These are phyloP conservation scores for Metopia argyrocephala DNA, from an alignment of 2,888 invertebrate genomes.

Conservation along the genomic window DNA sequence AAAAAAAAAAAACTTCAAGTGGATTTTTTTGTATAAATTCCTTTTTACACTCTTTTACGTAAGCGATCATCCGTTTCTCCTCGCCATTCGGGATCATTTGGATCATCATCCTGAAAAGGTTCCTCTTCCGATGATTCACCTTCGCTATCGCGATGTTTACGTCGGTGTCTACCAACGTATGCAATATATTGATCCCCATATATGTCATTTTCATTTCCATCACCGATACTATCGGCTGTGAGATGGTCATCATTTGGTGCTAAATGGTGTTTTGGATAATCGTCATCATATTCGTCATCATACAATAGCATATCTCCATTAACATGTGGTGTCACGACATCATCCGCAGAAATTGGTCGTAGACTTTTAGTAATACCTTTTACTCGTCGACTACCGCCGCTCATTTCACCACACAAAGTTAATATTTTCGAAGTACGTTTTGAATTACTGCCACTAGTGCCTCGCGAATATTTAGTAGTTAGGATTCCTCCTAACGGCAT, in stretches of 20 bases:
- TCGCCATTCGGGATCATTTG: slow-evolving; percentile 91
- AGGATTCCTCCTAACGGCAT: slow-evolving; percentile 15
- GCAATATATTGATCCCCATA: slow-evolving; percentile 69
- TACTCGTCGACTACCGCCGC: slow-evolving; percentile 23
- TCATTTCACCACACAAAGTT: slow-evolving; percentile 49
- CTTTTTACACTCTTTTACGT: slow-evolving; percentile 61
- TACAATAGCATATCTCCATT: slow-evolving; percentile 58
- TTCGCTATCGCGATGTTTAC: slow-evolving; percentile 68
- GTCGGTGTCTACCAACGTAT: slow-evolving; percentile 67
- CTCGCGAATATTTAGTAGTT: slow-evolving; percentile 30
- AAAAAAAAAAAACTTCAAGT: not conserved
- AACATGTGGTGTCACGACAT: slow-evolving; percentile 50
- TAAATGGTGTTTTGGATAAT: slow-evolving; percentile 72
- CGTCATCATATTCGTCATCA: slow-evolving; percentile 68
- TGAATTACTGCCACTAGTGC: slow-evolving; percentile 47
- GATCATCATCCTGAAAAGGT: slow-evolving; percentile 87
- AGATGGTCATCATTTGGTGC: slow-evolving; percentile 69
- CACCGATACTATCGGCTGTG: slow-evolving; percentile 58
- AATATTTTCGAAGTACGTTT: slow-evolving; percentile 56
- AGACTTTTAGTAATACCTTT: slow-evolving; percentile 48
- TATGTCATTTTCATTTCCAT: slow-evolving; percentile 56
- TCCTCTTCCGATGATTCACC: slow-evolving; percentile 78
- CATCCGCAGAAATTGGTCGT: slow-evolving; percentile 49
- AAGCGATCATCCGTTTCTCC: slow-evolving; percentile 68
- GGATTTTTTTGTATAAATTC: not conserved